phyloP scores from a whole-genome alignment of 2,888 invertebrate genomes.

The Polia nebulosa region DNA sequence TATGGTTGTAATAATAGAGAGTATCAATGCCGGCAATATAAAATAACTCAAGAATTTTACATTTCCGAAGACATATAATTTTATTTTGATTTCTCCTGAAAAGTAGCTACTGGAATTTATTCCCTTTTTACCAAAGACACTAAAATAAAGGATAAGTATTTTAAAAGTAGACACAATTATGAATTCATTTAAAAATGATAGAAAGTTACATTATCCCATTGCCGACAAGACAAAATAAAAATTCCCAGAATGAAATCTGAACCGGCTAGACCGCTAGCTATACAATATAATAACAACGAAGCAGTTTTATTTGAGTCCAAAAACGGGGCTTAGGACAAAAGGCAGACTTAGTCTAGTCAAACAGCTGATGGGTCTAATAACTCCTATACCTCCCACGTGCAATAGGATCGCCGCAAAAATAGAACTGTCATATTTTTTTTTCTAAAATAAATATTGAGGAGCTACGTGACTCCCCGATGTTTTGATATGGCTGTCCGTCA shows the following conservation, averaged over 20 bases:
- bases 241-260: conserved; percentile 49
- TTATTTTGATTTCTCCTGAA: background rate
- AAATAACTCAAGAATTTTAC: background rate
- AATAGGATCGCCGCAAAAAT: conserved; percentile 17
- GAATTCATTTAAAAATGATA: background rate
- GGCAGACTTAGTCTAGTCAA: conserved; percentile 13
- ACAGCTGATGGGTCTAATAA: conserved; percentile 52
- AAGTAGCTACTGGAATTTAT: too few relatives aligned
- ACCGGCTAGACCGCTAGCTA: background rate
- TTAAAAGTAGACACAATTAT: background rate
- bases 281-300: conserved; percentile 4
- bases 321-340: background rate
- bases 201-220: background rate
- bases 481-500: conserved; percentile 76
- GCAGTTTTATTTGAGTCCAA: background rate
- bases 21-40: background rate
- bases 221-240: conserved; percentile 14
- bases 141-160: conserved; percentile 1
- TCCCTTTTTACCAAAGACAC: too few relatives aligned
- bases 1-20: background rate
- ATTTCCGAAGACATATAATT: background rate
- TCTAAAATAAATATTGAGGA: conserved; percentile 63
- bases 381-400: conserved; percentile 1
- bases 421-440: conserved; percentile 18
- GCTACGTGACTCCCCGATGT: conserved; percentile 79